These are phyloP conservation scores for Lochmaea crataegi DNA, from an alignment of 2,888 invertebrate genomes.

Conservation along the genomic window DNA sequence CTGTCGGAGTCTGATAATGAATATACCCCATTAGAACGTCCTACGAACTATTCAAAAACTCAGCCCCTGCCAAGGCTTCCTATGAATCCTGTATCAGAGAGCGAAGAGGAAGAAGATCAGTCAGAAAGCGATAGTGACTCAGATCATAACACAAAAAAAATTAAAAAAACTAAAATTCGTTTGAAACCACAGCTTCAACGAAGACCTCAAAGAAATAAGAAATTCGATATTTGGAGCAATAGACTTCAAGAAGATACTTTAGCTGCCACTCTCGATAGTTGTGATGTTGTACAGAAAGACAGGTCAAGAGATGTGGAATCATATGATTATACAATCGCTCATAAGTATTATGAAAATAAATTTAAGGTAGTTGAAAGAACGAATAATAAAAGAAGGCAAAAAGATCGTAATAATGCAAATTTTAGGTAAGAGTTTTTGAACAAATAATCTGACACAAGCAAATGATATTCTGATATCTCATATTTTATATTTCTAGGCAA, in stretches of 20 bases:
- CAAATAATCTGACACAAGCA: not conserved
- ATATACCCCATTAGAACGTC: constrained; percentile 71
- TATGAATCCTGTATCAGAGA: constrained; percentile 67
- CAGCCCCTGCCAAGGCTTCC: constrained; percentile 54
- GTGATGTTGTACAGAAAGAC: constrained; percentile 78
- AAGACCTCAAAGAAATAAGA: constrained; percentile 69
- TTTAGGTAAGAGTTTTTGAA: constrained; percentile 38
- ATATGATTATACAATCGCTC: constrained; percentile 74
- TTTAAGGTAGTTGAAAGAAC: constrained; percentile 43
- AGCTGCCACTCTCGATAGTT: constrained; percentile 78
- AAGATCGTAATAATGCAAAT: constrained; percentile 71
- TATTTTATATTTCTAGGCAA: constrained; percentile 59
- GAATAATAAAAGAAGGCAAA: constrained; percentile 70
- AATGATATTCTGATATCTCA: too few species aligned
- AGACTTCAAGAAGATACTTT: constrained; percentile 82
- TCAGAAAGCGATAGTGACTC: constrained; percentile 73
- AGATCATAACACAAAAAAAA: constrained; percentile 64
- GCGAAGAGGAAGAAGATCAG: constrained; percentile 44
- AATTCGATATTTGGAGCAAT: constrained; percentile 83
- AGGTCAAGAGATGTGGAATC: constrained; percentile 79
- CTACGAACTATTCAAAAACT: constrained; percentile 63
- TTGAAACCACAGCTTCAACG: constrained; percentile 62
- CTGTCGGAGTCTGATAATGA: constrained; percentile 62
- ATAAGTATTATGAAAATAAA: constrained; percentile 64
- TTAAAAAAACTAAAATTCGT: constrained; percentile 70